These are phyloP conservation scores for Syndactyla subalaris DNA, from an alignment of 2,797 vertebrate species.

Conservation along the genomic window DNA sequence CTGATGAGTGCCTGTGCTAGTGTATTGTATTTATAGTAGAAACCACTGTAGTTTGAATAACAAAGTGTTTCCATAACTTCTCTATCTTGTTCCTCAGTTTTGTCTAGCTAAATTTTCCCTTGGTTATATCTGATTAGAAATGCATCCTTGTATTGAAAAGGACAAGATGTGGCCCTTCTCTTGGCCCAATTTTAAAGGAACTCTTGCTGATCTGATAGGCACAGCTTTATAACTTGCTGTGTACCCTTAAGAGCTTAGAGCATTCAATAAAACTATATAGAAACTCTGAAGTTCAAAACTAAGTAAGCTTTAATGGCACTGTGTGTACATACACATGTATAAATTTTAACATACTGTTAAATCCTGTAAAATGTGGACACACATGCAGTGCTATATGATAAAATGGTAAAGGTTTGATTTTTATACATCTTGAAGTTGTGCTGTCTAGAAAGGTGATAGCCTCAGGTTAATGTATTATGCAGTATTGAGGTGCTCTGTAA, in stretches of 20 bases:
- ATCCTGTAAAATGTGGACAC: not conserved
- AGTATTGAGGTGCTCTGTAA: not conserved
- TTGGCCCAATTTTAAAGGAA: not conserved
- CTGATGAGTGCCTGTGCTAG: accelerated
- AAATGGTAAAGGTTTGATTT: not conserved
- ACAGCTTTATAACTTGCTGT: not conserved
- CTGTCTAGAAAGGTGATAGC: not conserved
- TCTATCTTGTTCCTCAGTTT: not conserved
- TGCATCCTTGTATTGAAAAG: not conserved
- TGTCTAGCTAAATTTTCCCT: not conserved
- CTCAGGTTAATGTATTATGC: not conserved
- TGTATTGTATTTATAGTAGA: not conserved
- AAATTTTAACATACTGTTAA: not conserved
- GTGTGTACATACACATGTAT: accelerated
- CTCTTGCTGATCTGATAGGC: not conserved
- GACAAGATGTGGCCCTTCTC: not conserved
- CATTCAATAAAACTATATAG: not conserved
- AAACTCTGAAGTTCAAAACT: not conserved
- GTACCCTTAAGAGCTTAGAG: not conserved
- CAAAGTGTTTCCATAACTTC: not conserved
- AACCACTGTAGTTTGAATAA: not conserved
- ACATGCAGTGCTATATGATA: not conserved
- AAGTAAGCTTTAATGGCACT: not conserved
- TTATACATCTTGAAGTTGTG: not conserved
- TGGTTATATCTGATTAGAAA: not conserved